Conservation (phyloP, 2,888 invertebrate genomes). For the Carabus problematicus region DNA sequence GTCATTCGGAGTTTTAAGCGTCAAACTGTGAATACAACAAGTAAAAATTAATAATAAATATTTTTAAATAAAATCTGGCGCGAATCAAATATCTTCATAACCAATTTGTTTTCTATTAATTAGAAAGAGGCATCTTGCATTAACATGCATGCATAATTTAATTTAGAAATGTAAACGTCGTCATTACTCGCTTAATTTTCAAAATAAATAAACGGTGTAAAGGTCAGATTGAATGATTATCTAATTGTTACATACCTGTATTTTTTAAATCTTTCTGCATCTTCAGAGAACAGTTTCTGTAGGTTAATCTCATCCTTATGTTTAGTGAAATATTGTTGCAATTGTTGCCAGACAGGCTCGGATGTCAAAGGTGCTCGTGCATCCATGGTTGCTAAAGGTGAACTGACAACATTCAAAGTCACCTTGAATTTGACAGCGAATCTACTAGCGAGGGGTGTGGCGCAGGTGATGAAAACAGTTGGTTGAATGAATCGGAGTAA, state of each 20-base stretch:
- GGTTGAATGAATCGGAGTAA: slow-evolving; percentile 19
- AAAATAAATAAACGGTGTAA: slow-evolving; percentile 13
- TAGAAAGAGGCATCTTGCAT: too few species aligned
- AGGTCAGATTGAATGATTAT: slow-evolving; percentile 10
- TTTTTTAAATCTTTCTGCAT: slow-evolving; percentile 84
- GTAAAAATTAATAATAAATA: too few species aligned
- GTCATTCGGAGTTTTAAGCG: slow-evolving; percentile 79
- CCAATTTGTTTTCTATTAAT: too few species aligned
- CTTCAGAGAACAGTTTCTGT: slow-evolving; percentile 79
- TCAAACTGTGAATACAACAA: slow-evolving; percentile 64
- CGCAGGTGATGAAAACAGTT: slow-evolving; percentile 26
- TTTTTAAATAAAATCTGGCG: too few species aligned
- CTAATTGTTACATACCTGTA: slow-evolving; percentile 72
- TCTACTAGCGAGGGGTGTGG: slow-evolving; percentile 21
- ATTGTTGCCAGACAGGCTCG: slow-evolving; percentile 76
- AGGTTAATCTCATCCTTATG: slow-evolving; percentile 82
- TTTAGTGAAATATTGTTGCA: slow-evolving; percentile 76
- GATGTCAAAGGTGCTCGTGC: slow-evolving; percentile 64
- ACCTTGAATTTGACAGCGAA: slow-evolving; percentile 41
- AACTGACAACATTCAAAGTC: slow-evolving; percentile 42
- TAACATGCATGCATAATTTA: too few species aligned
- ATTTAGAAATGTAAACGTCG: neutral
- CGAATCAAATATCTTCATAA: too few species aligned
- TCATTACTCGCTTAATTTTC: neutral
- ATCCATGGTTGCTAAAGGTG: slow-evolving; percentile 58